A percentile compares a stretch with the other conserved stretches of the same genome.
phyloP scores from a whole-genome alignment of 1,140 invertebrate genomes.

The Drosophila nigrodunni region DNA sequence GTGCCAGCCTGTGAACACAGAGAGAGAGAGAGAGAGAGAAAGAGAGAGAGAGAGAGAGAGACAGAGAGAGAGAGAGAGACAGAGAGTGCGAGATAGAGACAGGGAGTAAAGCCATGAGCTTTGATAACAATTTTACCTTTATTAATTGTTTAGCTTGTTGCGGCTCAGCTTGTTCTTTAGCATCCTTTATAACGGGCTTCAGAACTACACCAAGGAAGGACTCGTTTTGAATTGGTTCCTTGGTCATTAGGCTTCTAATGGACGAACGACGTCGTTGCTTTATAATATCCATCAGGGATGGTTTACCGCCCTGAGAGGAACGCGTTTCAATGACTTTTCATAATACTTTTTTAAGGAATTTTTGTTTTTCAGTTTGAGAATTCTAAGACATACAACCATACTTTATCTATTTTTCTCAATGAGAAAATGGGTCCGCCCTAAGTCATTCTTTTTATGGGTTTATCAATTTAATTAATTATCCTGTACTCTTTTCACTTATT shows the following conservation, averaged over 20 bases:
- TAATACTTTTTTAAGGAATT: not conserved
- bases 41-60: not conserved
- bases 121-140: constrained; percentile 67
- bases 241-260: constrained; percentile 68
- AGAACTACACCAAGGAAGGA: constrained; percentile 87
- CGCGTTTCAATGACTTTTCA: not conserved
- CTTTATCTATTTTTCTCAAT: not conserved
- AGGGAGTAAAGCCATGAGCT: not conserved
- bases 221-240: constrained; percentile 80
- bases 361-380: not conserved
- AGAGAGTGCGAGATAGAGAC: not conserved
- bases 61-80: not conserved
- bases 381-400: not conserved
- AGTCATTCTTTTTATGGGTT: not conserved
- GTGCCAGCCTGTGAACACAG: too few relatives aligned
- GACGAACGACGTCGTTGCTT: constrained; percentile 79
- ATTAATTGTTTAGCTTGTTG: constrained; percentile 85
- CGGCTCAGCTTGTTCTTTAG: constrained; percentile 84
- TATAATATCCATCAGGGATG: constrained; percentile 70
- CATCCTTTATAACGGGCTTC: constrained; percentile 87
- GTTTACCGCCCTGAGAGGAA: constrained; percentile 55
- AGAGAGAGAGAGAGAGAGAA: not conserved
- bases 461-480: not conserved
- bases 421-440: constrained; percentile 8
- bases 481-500: not conserved